Conservation (phyloP, 2,113 vertebrate species). For the Phoxinus phoxinus region DNA sequence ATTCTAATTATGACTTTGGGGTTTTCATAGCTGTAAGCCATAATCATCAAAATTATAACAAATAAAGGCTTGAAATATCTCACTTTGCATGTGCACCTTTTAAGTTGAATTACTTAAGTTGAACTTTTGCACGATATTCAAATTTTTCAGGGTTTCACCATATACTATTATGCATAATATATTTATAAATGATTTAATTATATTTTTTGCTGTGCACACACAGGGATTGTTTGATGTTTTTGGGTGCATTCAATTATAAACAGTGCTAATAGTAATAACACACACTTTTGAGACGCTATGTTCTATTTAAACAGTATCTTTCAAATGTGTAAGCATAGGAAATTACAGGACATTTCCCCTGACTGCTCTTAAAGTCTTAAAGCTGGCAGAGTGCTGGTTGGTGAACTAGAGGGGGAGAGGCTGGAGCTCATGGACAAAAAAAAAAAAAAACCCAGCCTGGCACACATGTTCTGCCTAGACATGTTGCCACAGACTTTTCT, state of each 20-base stretch:
- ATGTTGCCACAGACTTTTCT: slow-evolving; percentile 26
- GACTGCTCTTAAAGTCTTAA: background rate
- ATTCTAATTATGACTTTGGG: too few species aligned
- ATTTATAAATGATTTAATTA: background rate
- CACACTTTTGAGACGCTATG: background rate
- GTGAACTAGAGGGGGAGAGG: slow-evolving; percentile 11
- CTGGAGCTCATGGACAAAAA: background rate
- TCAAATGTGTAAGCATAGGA: slow-evolving; percentile 1
- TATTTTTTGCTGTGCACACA: background rate
- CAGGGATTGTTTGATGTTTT: background rate
- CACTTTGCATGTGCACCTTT: too few species aligned
- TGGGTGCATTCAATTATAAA: background rate
- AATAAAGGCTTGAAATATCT: too few species aligned
- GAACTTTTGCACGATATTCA: too few species aligned
- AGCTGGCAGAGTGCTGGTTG: slow-evolving; percentile 39
- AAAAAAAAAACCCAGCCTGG: slow-evolving; percentile 12
- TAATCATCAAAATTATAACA: too few species aligned
- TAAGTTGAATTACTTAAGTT: too few species aligned
- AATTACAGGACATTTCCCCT: slow-evolving; percentile 31
- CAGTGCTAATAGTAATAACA: background rate
- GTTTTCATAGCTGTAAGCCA: too few species aligned
- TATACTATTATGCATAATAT: too few species aligned
- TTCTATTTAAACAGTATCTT: background rate
- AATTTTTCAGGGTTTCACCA: too few species aligned
- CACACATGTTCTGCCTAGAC: background rate